A percentile compares a stretch with the other conserved stretches of the same genome.
These are phyloP conservation scores for Linnaemya tessellans DNA, from an alignment of 2,888 invertebrate species.

Conservation along the genomic window DNA sequence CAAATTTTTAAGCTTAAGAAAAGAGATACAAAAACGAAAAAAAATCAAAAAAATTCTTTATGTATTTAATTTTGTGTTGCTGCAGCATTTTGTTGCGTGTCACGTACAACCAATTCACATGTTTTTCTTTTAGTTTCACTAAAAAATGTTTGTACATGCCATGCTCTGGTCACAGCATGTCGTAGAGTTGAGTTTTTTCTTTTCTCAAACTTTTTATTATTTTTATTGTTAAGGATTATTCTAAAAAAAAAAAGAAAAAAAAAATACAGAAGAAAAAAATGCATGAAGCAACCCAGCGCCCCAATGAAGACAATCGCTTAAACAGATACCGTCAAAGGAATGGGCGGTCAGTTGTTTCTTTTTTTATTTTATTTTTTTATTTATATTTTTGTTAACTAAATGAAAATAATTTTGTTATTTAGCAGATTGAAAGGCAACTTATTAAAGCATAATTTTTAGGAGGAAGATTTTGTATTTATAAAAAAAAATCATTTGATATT, in stretches of 20 bases:
- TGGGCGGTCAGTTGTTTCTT: constrained; percentile 17
- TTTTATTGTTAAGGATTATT: constrained; percentile 43
- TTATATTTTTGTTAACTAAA: constrained; percentile 61
- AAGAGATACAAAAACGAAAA: not conserved
- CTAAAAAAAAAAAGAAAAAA: constrained; percentile 23
- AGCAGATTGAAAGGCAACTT: constrained; percentile 66
- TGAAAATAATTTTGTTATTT: constrained; percentile 69
- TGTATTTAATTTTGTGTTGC: constrained; percentile 57
- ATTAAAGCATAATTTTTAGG: constrained; percentile 55
- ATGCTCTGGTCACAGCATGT: constrained; percentile 76
- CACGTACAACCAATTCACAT: constrained; percentile 83
- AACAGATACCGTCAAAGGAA: constrained; percentile 63
- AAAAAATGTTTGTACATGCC: constrained; percentile 70
- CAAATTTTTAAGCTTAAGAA: not conserved
- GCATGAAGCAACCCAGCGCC: constrained; percentile 23
- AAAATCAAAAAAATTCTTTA: constrained; percentile 44
- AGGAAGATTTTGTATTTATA: not conserved
- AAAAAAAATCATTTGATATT: not conserved
- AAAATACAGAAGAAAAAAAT: no score
- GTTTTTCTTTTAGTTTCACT: constrained; percentile 77
- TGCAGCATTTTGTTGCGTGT: constrained; percentile 78
- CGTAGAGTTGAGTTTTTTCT: constrained; percentile 45
- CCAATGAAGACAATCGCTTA: constrained; percentile 25
- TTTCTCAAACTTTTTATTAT: constrained; percentile 9
- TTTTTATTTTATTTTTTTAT: constrained; percentile 5